Evolutionary conservation across 2,113 vertebrate species (phyloP).

Genomic region (Macquaria ambigua): DNA sequence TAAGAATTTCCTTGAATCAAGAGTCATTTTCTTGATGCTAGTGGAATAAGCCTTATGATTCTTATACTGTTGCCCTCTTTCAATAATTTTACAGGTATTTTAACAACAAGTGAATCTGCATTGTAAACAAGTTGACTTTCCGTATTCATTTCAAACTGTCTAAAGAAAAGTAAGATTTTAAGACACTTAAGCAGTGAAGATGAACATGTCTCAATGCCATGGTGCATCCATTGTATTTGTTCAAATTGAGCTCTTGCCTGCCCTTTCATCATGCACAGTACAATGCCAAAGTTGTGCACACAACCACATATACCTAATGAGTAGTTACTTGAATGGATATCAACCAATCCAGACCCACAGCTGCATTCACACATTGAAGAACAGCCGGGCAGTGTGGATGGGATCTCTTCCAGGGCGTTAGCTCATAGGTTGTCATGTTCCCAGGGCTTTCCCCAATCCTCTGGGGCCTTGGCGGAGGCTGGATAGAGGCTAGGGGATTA

Average conservation of each 20-base stretch:
- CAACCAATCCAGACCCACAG: conserved; percentile 39
- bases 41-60: neutral
- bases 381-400: conserved; percentile 40
- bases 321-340: conserved; percentile 18
- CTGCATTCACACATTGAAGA: conserved; percentile 57
- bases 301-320: conserved; percentile 16
- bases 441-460: conserved; percentile 77
- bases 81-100: neutral
- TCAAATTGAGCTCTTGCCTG: neutral
- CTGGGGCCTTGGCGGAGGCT: conserved; percentile 47
- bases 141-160: neutral
- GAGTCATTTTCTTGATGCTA: neutral
- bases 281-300: neutral
- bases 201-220: neutral
- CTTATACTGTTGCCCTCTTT: neutral
- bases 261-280: neutral
- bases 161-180: neutral
- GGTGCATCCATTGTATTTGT: neutral
- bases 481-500: conserved; percentile 58
- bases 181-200: neutral
- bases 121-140: neutral
- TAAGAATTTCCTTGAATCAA: neutral
- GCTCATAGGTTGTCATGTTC: conserved; percentile 73
- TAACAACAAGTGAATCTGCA: neutral
- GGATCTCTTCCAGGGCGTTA: conserved; percentile 67